Evolutionary conservation across 2,888 invertebrate genomes (phyloP).

Genomic region (Lepidonotus clava): DNA sequence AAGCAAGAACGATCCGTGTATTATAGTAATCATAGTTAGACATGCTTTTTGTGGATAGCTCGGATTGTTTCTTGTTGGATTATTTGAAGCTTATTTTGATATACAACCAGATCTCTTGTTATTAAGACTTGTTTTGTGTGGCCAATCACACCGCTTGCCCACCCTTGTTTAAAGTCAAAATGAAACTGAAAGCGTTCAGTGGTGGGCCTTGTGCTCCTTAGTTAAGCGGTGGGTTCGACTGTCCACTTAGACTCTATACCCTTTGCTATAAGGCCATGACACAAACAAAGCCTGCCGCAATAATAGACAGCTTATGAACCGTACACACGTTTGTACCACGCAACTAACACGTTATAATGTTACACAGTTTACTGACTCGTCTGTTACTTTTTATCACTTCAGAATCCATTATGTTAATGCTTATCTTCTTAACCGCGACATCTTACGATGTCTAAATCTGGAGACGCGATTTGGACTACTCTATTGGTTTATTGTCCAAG

Average conservation of each 20-base stretch:
- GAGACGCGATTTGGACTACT: no score
- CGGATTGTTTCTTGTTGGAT: slow-evolving; percentile 35
- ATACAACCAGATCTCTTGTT: background rate
- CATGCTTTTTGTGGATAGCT: slow-evolving; percentile 9
- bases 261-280: background rate
- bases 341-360: no score
- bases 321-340: background rate
- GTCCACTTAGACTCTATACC: background rate
- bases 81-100: background rate
- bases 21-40: background rate
- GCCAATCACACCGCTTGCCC: background rate
- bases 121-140: background rate
- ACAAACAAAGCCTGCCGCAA: background rate
- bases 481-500: background rate
- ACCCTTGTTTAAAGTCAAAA: background rate
- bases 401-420: background rate
- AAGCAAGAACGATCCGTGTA: background rate
- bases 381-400: background rate
- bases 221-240: background rate
- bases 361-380: background rate
- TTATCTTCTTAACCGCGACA: no score
- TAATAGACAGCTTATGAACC: background rate
- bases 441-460: no score
- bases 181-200: no score
- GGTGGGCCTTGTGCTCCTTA: background rate